Evolutionary conservation across 2,888 invertebrate species (phyloP).

Genomic region (Chesias legatella): DNA sequence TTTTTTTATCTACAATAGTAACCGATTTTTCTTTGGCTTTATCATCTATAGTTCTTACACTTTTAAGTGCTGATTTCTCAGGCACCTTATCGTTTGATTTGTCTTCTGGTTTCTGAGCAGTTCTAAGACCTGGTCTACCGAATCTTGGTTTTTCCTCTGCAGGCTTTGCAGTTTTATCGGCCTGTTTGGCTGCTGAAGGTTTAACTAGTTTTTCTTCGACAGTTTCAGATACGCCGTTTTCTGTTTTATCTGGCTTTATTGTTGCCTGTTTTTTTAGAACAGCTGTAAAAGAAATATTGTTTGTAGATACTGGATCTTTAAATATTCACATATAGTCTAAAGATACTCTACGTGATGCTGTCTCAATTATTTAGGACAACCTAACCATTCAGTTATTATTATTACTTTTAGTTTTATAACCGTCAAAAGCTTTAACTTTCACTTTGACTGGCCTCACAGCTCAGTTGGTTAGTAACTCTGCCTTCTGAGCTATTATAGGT

Average conservation of each 20-base stretch:
- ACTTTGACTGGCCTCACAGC: no score
- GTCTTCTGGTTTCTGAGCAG: constrained; percentile 37
- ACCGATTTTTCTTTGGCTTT: constrained; percentile 69
- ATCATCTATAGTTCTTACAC: constrained; percentile 67
- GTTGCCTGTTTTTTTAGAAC: constrained; percentile 69
- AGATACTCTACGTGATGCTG: no score
- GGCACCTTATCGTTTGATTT: constrained; percentile 47
- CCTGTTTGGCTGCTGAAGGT: constrained; percentile 63
- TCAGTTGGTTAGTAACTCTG: no score
- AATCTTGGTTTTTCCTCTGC: constrained; percentile 64
- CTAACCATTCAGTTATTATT: no score
- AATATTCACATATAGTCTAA: no score
- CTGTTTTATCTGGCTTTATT: constrained; percentile 58
- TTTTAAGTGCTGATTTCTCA: constrained; percentile 58
- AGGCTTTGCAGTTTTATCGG: constrained; percentile 51
- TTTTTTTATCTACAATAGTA: constrained; percentile 63
- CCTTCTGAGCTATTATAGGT: no score
- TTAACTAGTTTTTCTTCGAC: constrained; percentile 67
- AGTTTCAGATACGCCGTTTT: constrained; percentile 59
- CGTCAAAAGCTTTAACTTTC: no score
- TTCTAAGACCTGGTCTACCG: constrained; percentile 52
- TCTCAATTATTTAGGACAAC: no score
- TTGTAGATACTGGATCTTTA: constrained; percentile 14
- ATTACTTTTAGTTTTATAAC: no score
- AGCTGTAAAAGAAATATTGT: constrained; percentile 50